phyloP scores from a whole-genome alignment of 2,888 invertebrate genomes.

The Cephus nigrinus region DNA sequence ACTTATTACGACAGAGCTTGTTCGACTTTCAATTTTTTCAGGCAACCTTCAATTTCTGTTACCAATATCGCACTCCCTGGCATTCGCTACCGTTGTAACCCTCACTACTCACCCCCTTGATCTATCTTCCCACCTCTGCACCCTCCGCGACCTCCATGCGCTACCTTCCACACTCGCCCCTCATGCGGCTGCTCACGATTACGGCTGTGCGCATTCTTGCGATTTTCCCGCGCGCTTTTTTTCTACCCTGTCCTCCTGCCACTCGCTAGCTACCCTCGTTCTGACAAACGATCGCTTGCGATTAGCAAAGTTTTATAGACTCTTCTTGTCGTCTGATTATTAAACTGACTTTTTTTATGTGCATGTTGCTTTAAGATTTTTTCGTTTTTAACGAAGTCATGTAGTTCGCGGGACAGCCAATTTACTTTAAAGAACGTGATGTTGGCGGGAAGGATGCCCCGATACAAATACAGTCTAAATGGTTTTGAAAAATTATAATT shows the following conservation, averaged over 20 bases:
- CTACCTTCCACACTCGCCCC: constrained; percentile 2
- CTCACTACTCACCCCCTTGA: constrained; percentile 9
- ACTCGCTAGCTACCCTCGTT: not conserved
- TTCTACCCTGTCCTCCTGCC: not conserved
- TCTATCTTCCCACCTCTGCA: constrained; percentile 13
- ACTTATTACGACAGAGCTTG: no score
- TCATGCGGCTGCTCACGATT: not conserved
- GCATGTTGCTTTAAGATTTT: not conserved
- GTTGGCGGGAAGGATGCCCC: not conserved
- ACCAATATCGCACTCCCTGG: not conserved
- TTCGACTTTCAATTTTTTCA: constrained; percentile 52
- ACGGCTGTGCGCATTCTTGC: not conserved
- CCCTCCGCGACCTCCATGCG: constrained; percentile 13
- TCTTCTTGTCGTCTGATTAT: not conserved
- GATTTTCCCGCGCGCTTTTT: not conserved
- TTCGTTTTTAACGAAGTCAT: not conserved
- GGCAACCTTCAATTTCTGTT: constrained; percentile 49
- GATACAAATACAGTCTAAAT: not conserved
- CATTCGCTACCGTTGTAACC: not conserved
- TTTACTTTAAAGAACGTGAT: not conserved
- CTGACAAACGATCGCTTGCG: not conserved
- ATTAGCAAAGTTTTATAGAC: not conserved
- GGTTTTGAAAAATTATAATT: not conserved
- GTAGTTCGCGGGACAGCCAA: not conserved
- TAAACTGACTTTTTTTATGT: not conserved